Evolutionary conservation across 2,888 invertebrate genomes (phyloP), one percentile per base, ranked within the genome.

Genomic region (Halictus ligatus): DNA sequence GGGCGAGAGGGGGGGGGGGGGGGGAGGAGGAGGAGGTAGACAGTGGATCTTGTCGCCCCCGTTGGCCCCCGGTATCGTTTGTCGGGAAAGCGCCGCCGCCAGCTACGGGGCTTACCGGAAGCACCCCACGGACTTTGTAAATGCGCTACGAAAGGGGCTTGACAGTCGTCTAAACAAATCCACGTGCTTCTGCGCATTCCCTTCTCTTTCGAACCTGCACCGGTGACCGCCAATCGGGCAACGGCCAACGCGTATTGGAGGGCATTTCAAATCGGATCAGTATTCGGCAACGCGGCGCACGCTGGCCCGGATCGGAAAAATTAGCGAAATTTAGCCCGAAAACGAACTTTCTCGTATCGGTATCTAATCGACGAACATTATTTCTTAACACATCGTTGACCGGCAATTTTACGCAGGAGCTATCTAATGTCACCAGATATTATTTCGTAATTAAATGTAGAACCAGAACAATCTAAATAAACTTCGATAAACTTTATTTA

Each of bases 41-140:
- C 87, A 81, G 86, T 89, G 86, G 89, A 85, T 86, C 88, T 86
- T 84, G 84, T 86, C 89, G 86, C 88, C 89, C 81, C 87, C 89
- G 87, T 90, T 87, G 90, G 88, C 86, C 88, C 89, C 89, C 87
- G 87, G 84, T 87, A 85, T 82, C 89, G 89, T 87, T 85, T 87
- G 87, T 85, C 83, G 88, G 84, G 86, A 85, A 90, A 90, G 91
- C 90, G 91, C 90, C 91, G 90, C 91, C 86, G 90, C 91, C 83
- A 90, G 92, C 92, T 92, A 92, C 92, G 92, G 92, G 91, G 92
- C 92, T 92, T 91, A 90, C 91, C 93, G 92, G 91, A 92, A 92
- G 89, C 89, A 91, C 90, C 91, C 92, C 92, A 92, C 90, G 93
- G 92, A 93, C 92, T 92, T 92, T 92, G 92, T 91, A 92, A 91